Evolutionary conservation across 2,888 invertebrate species (phyloP).

Genomic region (Girardia tigrina): DNA sequence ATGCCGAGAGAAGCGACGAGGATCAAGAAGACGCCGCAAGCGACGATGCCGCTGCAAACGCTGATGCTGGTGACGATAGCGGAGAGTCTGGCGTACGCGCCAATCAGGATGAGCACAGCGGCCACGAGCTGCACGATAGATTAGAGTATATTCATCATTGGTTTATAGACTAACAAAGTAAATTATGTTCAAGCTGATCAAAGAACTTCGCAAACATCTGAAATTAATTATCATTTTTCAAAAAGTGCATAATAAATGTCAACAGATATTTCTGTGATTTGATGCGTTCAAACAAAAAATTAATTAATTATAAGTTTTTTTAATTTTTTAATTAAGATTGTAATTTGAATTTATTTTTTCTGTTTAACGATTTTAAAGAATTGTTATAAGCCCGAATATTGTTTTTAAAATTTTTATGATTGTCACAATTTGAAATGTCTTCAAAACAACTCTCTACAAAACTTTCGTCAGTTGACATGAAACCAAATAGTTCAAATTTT

Average conservation of each 20-base stretch:
- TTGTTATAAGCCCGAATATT: too few species aligned
- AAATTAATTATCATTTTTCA: not conserved
- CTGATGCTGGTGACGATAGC: slow-evolving; percentile 72
- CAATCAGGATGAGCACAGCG: slow-evolving; percentile 72
- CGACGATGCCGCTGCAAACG: slow-evolving; percentile 78
- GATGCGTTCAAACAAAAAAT: too few species aligned
- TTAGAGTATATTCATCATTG: slow-evolving; percentile 25
- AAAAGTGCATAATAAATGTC: not conserved
- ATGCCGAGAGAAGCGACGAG: slow-evolving; percentile 74
- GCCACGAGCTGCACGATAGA: slow-evolving; percentile 66
- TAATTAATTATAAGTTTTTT: too few species aligned
- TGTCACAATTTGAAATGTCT: too few species aligned
- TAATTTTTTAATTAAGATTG: too few species aligned
- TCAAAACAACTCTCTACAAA: too few species aligned
- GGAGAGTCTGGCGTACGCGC: slow-evolving; percentile 73
- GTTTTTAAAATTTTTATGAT: too few species aligned
- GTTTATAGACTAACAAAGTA: slow-evolving; percentile 67
- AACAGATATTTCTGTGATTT: not conserved
- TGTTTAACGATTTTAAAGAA: too few species aligned
- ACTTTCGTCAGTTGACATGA: too few species aligned
- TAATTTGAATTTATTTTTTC: too few species aligned
- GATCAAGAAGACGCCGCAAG: slow-evolving; percentile 79
- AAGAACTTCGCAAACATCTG: slow-evolving; percentile 46
- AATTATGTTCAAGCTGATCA: slow-evolving; percentile 73
- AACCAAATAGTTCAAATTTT: too few species aligned